Evolutionary conservation across 2,113 vertebrate species (phyloP), one percentile per base, ranked within the genome.

Genomic region (Natator depressus): DNA sequence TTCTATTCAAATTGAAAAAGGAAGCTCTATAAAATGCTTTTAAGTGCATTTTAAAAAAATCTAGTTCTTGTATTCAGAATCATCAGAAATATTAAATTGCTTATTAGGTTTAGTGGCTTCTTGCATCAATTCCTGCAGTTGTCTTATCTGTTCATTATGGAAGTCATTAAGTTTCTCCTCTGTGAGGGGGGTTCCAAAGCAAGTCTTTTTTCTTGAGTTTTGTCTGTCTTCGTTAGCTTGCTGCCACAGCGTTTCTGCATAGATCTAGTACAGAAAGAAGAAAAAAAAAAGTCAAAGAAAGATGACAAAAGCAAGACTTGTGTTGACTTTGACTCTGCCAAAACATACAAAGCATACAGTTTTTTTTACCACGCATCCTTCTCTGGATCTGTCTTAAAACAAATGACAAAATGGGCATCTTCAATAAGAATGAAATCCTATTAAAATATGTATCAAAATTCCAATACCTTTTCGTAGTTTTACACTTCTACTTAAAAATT

Each of bases 111-210:
- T 99, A 89, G 98, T 99, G 85, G 99, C 96, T 82, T 99, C 99
- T 1, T 98, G 97, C 99, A 99, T 99, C 86, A 99, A 98, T 94
- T 99, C 98, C 57, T 99, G 98, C 92, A 99, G 97, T 89, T 99
- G 99, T 79, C 99, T 98, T 8, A 99, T 98, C 91, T 99, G 99
- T 31, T 99, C 99, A 8, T 98, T 98, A 90, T 98, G 98, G 87
- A 99, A 99, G 80, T 98, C 96, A 84, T 97, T 82, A 75, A 99
- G 98, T 9, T 98, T 98, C 50, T 98, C 98, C 82, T 99, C 98
- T 0, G 99, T 90, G 53, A 99, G 98, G 17, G 97, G 54, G 35
- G 93, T 53, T 49, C 99, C 99, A 83, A 99, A 99, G 2, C 53
- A 84, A 54, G 94, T 55, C 25, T 95, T 96, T 95, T 89, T 51